These are phyloP conservation scores for Polia nebulosa DNA, from an alignment of 2,888 invertebrate genomes.

Conservation along the genomic window DNA sequence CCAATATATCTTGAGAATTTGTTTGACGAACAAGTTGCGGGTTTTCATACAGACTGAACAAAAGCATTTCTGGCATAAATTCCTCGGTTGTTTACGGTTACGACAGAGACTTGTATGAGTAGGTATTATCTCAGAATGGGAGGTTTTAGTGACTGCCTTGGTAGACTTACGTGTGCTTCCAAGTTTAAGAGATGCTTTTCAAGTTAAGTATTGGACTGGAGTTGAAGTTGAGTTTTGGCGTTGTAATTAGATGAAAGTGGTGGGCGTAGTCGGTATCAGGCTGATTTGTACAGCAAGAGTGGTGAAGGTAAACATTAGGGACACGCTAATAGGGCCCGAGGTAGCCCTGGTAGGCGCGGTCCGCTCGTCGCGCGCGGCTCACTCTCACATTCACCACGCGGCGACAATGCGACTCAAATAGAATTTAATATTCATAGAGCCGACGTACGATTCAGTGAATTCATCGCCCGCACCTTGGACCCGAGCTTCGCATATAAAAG, in stretches of 20 bases:
- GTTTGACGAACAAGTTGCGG: slow-evolving; percentile 86
- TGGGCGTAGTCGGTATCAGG: slow-evolving; percentile 14
- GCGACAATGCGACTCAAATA: slow-evolving; percentile 88
- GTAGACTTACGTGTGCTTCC: slow-evolving; percentile 70
- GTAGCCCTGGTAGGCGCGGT: slow-evolving; percentile 59
- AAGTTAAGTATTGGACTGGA: slow-evolving; percentile 12
- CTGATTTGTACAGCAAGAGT: slow-evolving; percentile 24
- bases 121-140: slow-evolving; percentile 77
- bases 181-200: slow-evolving; percentile 36
- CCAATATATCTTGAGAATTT: slow-evolving; percentile 88
- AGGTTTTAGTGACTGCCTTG: slow-evolving; percentile 73
- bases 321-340: slow-evolving; percentile 62
- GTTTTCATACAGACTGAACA: slow-evolving; percentile 79
- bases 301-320: slow-evolving; percentile 57
- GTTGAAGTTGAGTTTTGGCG: neutral
- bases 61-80: slow-evolving; percentile 85
- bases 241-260: neutral
- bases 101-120: slow-evolving; percentile 80
- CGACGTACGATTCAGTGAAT: slow-evolving; percentile 90
- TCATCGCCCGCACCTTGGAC: slow-evolving; percentile 89
- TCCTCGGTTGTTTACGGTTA: slow-evolving; percentile 85
- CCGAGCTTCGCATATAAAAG: slow-evolving; percentile 88
- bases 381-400: slow-evolving; percentile 84
- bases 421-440: slow-evolving; percentile 90
- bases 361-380: slow-evolving; percentile 63